Base-by-base conservation (phyloP, 2,888 invertebrate species). In the Coremacera marginata region DNA sequence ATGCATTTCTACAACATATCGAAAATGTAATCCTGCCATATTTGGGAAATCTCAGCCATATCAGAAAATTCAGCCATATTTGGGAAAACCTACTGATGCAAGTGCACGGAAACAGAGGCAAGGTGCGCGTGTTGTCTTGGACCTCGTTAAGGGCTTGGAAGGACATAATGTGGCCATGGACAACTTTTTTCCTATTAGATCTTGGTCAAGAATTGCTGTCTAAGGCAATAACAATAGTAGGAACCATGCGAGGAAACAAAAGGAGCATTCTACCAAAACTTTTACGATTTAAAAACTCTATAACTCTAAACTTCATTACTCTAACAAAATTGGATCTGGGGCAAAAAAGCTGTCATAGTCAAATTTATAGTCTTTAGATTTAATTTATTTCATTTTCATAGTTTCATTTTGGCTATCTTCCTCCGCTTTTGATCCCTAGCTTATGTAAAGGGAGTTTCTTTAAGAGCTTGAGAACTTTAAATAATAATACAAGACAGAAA, bases 231-330 rank as follows among this genome's bases (percentile, higher is more conserved):
- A 79, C 77, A 37, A 78, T 79, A 76, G 75, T 79, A 14, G 76
- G 75, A 57, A 78, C 78, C n/a, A 79, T 79, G 34, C 44, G 79
- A 14, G 77, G 76, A 71, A 76, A 71, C 57, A 79, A 77, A 71
- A 74, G 70, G 34, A 70, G 73, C 37, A 76, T 79, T 31, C 76
- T 71, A 22, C 55, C 73, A 74, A 79, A 77, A 44, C 70, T 77
- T 67, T 31, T 78, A 9, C 49, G 73, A 70, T 63, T 65, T 19
- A 75, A 75, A 62, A 70, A 57, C 60, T n/a, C n/a, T n/a, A n/a
- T n/a, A n/a, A n/a, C n/a, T n/a, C n/a, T n/a, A n/a, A n/a, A n/a
- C n/a, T n/a, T n/a, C n/a, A n/a, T n/a, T n/a, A n/a, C n/a, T n/a
- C n/a, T n/a, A n/a, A n/a, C n/a, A n/a, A n/a, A n/a, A n/a, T n/a